phyloP scores from a whole-genome alignment of 2,888 invertebrate species.

The Hyposoter dolosus region DNA sequence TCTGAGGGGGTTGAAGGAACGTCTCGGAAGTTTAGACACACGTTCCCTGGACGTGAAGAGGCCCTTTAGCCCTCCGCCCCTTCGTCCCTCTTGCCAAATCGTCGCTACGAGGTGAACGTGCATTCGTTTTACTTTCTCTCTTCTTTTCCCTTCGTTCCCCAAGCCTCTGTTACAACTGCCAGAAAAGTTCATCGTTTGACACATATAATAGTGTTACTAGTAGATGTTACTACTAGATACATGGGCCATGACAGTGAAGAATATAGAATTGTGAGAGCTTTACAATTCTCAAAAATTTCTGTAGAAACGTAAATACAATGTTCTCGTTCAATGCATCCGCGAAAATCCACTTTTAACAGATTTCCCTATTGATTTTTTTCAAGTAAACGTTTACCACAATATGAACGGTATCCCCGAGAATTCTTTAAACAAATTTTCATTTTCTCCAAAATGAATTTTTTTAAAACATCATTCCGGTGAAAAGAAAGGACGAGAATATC shows the following conservation, averaged over 20 bases:
- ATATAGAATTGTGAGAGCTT: background rate
- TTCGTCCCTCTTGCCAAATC: constrained; percentile 21
- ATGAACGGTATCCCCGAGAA: background rate
- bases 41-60: constrained; percentile 71
- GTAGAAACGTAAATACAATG: background rate
- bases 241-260: background rate
- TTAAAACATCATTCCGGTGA: background rate
- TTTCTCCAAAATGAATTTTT: background rate
- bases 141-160: background rate
- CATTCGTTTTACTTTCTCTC: constrained; percentile 14
- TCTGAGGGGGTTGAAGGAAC: constrained; percentile 60
- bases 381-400: background rate
- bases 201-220: background rate
- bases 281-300: constrained; percentile 2
- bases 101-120: constrained; percentile 24
- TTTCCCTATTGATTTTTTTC: background rate
- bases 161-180: background rate
- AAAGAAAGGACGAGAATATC: background rate
- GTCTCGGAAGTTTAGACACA: constrained; percentile 73
- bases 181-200: constrained; percentile 10
- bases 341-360: background rate
- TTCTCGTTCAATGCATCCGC: background rate
- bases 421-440: background rate
- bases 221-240: background rate
- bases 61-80: constrained; percentile 62